Evolutionary conservation across 2,888 invertebrate genomes (phyloP).

Genomic region (Drosophila maculinotata): DNA sequence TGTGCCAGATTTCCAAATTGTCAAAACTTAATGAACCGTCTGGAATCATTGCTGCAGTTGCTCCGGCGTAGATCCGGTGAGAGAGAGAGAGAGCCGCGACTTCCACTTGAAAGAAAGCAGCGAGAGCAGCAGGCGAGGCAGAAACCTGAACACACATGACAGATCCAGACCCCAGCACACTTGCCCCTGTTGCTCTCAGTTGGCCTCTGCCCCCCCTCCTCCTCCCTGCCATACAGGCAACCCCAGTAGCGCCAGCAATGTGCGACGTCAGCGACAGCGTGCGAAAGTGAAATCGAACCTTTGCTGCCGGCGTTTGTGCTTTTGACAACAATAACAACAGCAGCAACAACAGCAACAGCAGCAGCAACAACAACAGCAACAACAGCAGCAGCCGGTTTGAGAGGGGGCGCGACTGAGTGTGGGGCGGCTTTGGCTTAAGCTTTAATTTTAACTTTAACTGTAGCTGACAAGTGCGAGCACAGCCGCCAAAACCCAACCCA

Average conservation of each 20-base stretch:
- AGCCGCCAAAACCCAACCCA: slow-evolving; percentile 6
- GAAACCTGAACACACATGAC: slow-evolving; percentile 61
- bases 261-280: slow-evolving; percentile 72
- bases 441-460: slow-evolving; percentile 26
- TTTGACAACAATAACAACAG: slow-evolving; percentile 57
- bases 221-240: neutral
- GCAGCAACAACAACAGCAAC: slow-evolving; percentile 53
- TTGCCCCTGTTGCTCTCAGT: slow-evolving; percentile 36
- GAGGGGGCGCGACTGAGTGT: slow-evolving; percentile 52
- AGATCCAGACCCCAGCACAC: slow-evolving; percentile 35
- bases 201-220: slow-evolving; percentile 2
- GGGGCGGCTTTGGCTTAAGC: slow-evolving; percentile 30
- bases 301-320: slow-evolving; percentile 78
- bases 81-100: slow-evolving; percentile 23
- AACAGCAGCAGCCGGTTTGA: slow-evolving; percentile 64
- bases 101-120: slow-evolving; percentile 70
- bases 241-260: slow-evolving; percentile 57
- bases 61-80: slow-evolving; percentile 30
- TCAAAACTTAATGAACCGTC: neutral
- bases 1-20: neutral
- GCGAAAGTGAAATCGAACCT: slow-evolving; percentile 82
- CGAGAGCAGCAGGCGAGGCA: slow-evolving; percentile 50
- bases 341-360: slow-evolving; percentile 26
- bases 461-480: slow-evolving; percentile 57
- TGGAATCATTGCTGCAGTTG: slow-evolving; percentile 1